Evolutionary conservation across 2,113 vertebrate genomes (phyloP).

Genomic region (Siniperca knerii): DNA sequence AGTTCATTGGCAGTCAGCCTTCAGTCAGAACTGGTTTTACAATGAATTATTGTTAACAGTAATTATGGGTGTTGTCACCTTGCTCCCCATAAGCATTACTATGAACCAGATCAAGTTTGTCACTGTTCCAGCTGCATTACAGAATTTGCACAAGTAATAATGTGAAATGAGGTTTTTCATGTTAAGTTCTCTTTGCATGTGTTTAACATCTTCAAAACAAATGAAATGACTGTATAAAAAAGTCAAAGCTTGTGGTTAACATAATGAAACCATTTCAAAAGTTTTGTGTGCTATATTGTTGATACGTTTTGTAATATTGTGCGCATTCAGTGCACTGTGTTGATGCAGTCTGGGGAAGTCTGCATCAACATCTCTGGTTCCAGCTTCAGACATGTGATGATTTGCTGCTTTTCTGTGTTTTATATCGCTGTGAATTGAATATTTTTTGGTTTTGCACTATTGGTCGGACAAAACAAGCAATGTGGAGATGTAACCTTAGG

Average conservation of each 20-base stretch:
- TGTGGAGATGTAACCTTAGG: not conserved
- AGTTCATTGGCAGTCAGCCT: constrained; percentile 2
- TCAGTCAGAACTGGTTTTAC: not conserved
- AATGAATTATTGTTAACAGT: not conserved
- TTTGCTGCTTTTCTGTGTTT: not conserved
- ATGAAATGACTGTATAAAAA: not conserved
- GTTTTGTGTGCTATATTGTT: not conserved
- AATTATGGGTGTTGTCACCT: not conserved
- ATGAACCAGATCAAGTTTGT: not conserved
- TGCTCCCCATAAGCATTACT: not conserved
- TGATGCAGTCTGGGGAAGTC: not conserved
- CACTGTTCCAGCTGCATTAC: not conserved
- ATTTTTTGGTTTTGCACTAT: not conserved
- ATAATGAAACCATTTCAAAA: not conserved
- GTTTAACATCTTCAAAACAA: not conserved
- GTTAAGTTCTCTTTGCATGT: not conserved
- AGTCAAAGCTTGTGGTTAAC: not conserved
- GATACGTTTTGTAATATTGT: too few species aligned
- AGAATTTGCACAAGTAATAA: not conserved
- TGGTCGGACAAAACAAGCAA: not conserved
- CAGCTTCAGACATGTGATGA: not conserved
- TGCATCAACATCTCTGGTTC: too few species aligned
- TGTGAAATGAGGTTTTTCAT: not conserved
- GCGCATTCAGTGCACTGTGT: not conserved
- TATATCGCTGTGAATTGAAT: not conserved